A percentile compares a stretch with the other conserved stretches of the same genome.
Evolutionary conservation across 2,797 vertebrate species (phyloP).

Genomic region (Poeciliopsis gracilis): DNA sequence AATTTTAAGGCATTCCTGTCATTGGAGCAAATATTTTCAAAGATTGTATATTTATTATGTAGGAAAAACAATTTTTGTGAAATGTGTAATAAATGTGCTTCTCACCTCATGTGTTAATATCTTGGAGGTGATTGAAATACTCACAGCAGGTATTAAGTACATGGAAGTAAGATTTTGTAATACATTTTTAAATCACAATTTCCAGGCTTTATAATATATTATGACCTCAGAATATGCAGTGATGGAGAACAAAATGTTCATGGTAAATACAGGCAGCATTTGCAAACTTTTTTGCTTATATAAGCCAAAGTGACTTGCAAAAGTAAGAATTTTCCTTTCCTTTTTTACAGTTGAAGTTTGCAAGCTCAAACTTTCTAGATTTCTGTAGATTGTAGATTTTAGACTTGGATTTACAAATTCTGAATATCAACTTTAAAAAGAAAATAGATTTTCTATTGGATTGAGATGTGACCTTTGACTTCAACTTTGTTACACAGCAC

Average conservation of each 20-base stretch:
- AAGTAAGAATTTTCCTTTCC: not conserved
- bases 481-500: not conserved
- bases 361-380: not conserved
- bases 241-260: not conserved
- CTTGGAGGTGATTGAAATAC: not conserved
- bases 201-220: not conserved
- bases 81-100: conserved; percentile 2
- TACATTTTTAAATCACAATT: not conserved
- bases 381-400: not conserved
- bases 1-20: not conserved
- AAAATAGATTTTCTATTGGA: not conserved
- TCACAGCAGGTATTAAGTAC: not conserved
- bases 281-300: not conserved
- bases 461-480: not conserved
- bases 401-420: not conserved
- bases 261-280: not conserved
- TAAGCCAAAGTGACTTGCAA: not conserved
- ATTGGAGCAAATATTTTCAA: conserved; percentile 5
- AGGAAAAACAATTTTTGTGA: not conserved
- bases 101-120: not conserved
- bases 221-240: not conserved
- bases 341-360: not conserved
- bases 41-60: conserved; percentile 6
- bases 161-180: not conserved
- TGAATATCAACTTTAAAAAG: not conserved